phyloP scores from a whole-genome alignment of 2,113 vertebrate species.

The Shinisaurus crocodilurus region DNA sequence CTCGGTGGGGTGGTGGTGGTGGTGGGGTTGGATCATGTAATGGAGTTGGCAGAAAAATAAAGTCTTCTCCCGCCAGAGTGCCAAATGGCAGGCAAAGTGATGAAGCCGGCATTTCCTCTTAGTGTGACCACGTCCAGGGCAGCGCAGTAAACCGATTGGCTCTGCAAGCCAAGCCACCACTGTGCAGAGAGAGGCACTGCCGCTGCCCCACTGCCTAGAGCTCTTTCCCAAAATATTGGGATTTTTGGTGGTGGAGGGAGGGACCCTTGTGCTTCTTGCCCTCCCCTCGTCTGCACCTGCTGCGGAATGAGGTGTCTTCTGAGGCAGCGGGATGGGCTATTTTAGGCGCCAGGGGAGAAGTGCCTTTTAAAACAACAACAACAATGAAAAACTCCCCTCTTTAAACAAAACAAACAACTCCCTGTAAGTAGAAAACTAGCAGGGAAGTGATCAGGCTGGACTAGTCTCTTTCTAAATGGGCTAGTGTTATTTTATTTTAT shows the following conservation, averaged over 20 bases:
- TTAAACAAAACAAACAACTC: no score
- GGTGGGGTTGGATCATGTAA: conserved; percentile 79
- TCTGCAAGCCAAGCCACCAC: conserved; percentile 31
- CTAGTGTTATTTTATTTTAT: no score
- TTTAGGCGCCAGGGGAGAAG: no score
- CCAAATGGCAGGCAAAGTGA: conserved; percentile 73
- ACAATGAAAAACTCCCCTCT: no score
- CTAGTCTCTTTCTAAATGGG: no score
- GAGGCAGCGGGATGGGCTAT: no score
- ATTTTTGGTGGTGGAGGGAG: conserved; percentile 14
- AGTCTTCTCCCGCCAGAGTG: conserved; percentile 73
- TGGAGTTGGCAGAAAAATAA: conserved; percentile 79
- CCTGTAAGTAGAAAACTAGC: no score
- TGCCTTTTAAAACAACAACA: no score
- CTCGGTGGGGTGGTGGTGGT: conserved; percentile 63
- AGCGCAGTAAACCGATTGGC: conserved; percentile 71
- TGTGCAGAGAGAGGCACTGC: conserved; percentile 17
- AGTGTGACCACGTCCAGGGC: conserved; percentile 71
- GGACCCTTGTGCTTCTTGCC: neutral
- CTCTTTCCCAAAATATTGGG: conserved; percentile 37
- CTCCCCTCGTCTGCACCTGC: neutral
- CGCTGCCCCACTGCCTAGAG: neutral
- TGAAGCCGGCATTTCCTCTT: conserved; percentile 74
- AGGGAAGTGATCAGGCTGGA: no score
- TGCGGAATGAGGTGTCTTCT: no score